Base-by-base conservation (phyloP, 1,140 invertebrate species). In the Drosophila ogumai region DNA sequence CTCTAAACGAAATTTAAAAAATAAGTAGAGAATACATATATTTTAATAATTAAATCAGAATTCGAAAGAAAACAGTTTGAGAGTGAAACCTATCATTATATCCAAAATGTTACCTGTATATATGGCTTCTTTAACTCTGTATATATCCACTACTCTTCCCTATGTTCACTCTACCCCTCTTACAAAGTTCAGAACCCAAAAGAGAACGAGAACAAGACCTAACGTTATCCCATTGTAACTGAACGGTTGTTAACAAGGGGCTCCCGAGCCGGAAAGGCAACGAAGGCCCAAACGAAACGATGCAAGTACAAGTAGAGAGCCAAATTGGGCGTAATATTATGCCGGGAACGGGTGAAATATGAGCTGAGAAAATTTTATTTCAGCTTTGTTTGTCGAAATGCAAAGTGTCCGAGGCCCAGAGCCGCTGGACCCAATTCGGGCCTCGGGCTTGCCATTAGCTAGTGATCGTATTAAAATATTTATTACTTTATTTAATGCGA, bases 341-440 rank as follows among this genome's bases (percentile, higher is more conserved):
- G 79, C 84, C 72, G 60, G 73, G 72, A 38, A 68, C 75, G 66
- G 79, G 82, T 90, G 77, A 87, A 87, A 87, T 87, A 87, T 88
- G 80, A 87, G 84, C 84, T 87, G 84, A 87, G 84, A 87, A 87
- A 84, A 88, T 84, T 88, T 81, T 88, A 87, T 88, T 88, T 80
- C 73, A 25, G 73, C 73, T 75, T 82, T 88, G 80, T 65, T 59
- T 79, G 43, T 56, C 50, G 81, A 67, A 84, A 76, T 72, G 75
- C 58, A 75, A 72, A 17, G 34, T 46, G 34, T 55, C 19, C 34
- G 17, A 9, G 6, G 15, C 60, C 19, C 4, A 13, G 25, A 32
- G 22, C 19, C 32, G 61, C 19, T 40, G 61, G 60, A 15, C 36
- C 17, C 40, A 15, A 34, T 19, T 43, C 17, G 57, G 13, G 46